A percentile compares a stretch with the other conserved stretches of the same genome.
Evolutionary conservation across 2,113 vertebrate genomes (phyloP).

Genomic region (Muntiacus reevesi): DNA sequence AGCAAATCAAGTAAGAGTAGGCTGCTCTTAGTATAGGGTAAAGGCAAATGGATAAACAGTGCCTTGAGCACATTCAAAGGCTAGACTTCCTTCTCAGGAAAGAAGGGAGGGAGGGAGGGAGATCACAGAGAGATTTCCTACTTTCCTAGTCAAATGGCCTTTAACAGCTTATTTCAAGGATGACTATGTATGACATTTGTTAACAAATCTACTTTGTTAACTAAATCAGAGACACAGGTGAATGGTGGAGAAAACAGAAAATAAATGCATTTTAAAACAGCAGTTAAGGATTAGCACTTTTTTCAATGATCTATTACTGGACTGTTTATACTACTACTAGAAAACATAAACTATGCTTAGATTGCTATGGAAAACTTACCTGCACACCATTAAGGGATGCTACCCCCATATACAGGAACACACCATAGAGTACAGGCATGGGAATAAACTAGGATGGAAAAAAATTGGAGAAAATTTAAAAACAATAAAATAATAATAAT

Average conservation of each 20-base stretch:
- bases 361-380: constrained; percentile 72
- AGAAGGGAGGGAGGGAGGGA: too few relatives aligned
- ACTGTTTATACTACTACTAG: background rate
- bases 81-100: background rate
- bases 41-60: background rate
- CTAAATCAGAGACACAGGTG: background rate
- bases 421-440: constrained; percentile 88
- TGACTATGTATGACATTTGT: background rate
- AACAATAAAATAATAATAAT: background rate
- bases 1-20: background rate
- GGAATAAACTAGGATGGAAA: constrained; percentile 82
- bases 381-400: constrained; percentile 88
- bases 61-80: background rate
- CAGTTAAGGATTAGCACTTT: background rate
- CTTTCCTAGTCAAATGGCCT: background rate
- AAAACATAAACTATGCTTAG: background rate
- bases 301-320: background rate
- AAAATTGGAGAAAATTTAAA: background rate
- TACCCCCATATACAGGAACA: constrained; percentile 89
- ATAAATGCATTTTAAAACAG: background rate
- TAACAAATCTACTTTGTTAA: background rate
- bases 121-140: background rate
- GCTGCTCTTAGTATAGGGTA: background rate
- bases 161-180: background rate
- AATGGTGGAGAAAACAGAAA: background rate